Evolutionary conservation across 2,888 invertebrate species (phyloP), one percentile per base, ranked within the genome.

Genomic region (Chirona hameri): DNA sequence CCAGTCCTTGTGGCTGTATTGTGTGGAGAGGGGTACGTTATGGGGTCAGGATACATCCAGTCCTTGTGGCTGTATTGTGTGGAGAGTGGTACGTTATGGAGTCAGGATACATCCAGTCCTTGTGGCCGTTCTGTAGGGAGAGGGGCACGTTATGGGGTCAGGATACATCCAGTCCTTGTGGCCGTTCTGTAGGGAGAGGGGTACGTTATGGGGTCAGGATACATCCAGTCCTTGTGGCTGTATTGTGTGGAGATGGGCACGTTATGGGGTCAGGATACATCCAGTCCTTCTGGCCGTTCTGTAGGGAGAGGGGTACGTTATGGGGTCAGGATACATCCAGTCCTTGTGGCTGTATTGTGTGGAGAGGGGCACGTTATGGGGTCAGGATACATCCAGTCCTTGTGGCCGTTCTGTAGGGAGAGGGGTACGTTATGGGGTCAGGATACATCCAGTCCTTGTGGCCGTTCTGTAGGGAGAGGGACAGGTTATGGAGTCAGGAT

Each of bases 151-250:
- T 7, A 39, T 39, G 39, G 7, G 39, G 39, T 39, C 39, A 39
- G 39, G 39, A 39, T 90, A 92, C 85, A 96, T 94, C 94, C 97
- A 96, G 88, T 98, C 98, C 86, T 93, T 92, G 88, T 98, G 98
- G 1, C 95, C 95, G 86, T 90, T 89, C 90, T 90, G 60, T 15
- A 15, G 57, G 24, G 39, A 39, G 39, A 39, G 39, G 39, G 39
- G 39, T 7, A 39, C 4, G 39, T 39, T 7, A 39, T 39, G 39
- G 7, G 39, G 39, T 39, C 39, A 39, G 39, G 39, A 39, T 90
- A 92, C 85, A 96, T 94, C 94, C 97, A 96, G 88, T 98, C 98
- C 86, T 93, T 92, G 88, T 98, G 98, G 1, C 95, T 95, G 86
- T 90, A 89, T 90, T 90, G 60, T 15, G n/a, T 39, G 24, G 39